Evolutionary conservation across 2,113 vertebrate species (phyloP), one percentile per base, ranked within the genome.

Genomic region (Boulengeromyrus knoepffleri): DNA sequence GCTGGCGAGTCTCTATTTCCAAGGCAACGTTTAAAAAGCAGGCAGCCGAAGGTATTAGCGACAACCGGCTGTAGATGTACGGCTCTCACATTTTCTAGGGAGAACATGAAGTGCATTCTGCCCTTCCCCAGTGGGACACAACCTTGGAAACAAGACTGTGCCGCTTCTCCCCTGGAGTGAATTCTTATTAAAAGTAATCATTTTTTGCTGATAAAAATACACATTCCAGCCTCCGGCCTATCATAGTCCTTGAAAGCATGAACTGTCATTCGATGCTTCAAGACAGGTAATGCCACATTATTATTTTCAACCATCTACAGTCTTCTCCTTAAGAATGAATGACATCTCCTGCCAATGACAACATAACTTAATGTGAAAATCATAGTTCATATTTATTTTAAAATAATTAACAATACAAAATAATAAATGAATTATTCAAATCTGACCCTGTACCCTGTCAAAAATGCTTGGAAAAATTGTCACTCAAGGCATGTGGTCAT

Each of bases 141-240:
- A 45, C 90, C 90, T 80, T 87, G 62, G 24, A 39, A 56, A 27
- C 10, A 49, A 42, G 27, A 12, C 31, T 53, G 58, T 88, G 49
- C 21, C 17, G 36, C 90, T 88, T 90, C 86, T 90, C 66, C 56
- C 90, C 86, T 77, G 47, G 21, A 90, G 90, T 39, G 47, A 80
- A 77, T 50, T 83, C 15, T 90, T 90, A 90, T 90, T 90, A 88
- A 87, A 88, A 90, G 56, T 70, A 42, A 90, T 90, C 85, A 74
- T 90, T 90, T 31, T 90, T 56, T 88, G 39, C 46, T 80, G 85
- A 70, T 83, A 90, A 27, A 62, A 88, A 90, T 47, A 90, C 85
- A 88, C 24, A 88, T 42, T n/a, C 52, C 66, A 42, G 62, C 90
- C 90, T 80, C 27, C 36, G 47, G 90, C 50, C 85, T 88, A 31